Base-by-base conservation (phyloP, 2,888 invertebrate species). In the Orthonevra nobilis region DNA sequence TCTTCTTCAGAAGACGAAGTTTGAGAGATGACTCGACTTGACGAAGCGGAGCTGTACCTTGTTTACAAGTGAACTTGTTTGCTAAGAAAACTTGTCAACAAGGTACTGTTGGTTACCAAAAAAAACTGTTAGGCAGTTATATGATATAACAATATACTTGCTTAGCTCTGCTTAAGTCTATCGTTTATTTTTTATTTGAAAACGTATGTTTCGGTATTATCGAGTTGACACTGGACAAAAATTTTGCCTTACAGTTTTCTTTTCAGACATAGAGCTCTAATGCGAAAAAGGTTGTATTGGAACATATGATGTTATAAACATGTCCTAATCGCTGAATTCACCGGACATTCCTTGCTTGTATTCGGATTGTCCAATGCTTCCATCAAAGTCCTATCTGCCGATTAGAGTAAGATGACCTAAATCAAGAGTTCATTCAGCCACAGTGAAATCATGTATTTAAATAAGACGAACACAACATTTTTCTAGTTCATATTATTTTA, bases 141-240 rank as follows among this genome's bases (percentile, higher is more conserved):
- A n/a, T n/a, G n/a, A n/a, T n/a, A n/a, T n/a, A n/a, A n/a, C n/a
- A n/a, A n/a, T n/a, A n/a, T n/a, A n/a, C n/a, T n/a, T n/a, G n/a
- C n/a, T n/a, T 28, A 32, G 28, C 28, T 34, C 34, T 44, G 46
- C 60, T 60, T 46, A 60, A 34, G 9, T 60, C 60, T 60, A 46
- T 34, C 12, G 17, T 40, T 30, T 40, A 9, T 56, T 42, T 30
- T 56, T 36, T 7, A 36, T 20, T 54, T 38, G 54, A 36, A 54
- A 54, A 52, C 56, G 40, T 36, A 56, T 40, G 4, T 40, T 40
- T 28, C 56, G 56, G 15, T 28, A 56, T 46, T 48, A 48, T 38
- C 48, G 42, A 23, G 32, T 60, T n/a, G 60, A 34, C 44, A 30
- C 44, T 44, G 44, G 23, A 1, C 44, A 34, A 44, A 23, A 44